Evolutionary conservation across 2,888 invertebrate genomes (phyloP), one percentile per base, ranked within the genome.

Genomic region (Ariolimax columbianus): DNA sequence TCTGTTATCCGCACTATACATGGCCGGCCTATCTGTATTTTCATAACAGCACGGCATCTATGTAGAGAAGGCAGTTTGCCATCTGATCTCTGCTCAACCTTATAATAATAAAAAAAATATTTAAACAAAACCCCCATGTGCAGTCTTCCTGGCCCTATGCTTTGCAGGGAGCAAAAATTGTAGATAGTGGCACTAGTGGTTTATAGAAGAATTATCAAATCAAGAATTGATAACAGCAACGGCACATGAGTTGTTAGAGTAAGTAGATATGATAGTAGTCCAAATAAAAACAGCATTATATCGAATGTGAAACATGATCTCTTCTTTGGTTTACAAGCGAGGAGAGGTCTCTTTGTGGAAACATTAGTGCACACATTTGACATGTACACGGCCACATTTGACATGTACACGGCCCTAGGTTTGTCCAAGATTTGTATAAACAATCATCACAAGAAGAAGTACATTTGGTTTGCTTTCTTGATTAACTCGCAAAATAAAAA

Each of bases 341-440:
- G 73, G 47, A 73, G 6, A 73, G 30, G 47, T 9, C 43, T 73
- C 73, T 9, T 3, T 43, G 43, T 73, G 73, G 43, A 43, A 73
- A 73, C 6, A 66, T 73, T n/a, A 40, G 7, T 72, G 72, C 26
- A 72, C 72, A 72, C 40, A 68, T 36, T 55, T 55, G 23, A 26
- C 68, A 40, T 72, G 72, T 72, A 38, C 26, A 63, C 40, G 73
- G n/a, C n/a, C 73, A 73, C 43, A 40, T 40, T n/a, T 63, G 26
- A 26, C 70, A 47, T 73, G 73, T 73, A 73, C 73, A 73, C 73
- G 11, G 73, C 73, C 73, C 73, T 73, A 73, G 43, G 43, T 43
- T n/a, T 73, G 73, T 73, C 9, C 70, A 70, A 4, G 19, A 40
- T 73, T n/a, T 47, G 47, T 47, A 73, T 73, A 73, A n/a, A n/a